Evolutionary conservation across 2,797 vertebrate genomes (phyloP).

Genomic region (Acropternis orthonyx): DNA sequence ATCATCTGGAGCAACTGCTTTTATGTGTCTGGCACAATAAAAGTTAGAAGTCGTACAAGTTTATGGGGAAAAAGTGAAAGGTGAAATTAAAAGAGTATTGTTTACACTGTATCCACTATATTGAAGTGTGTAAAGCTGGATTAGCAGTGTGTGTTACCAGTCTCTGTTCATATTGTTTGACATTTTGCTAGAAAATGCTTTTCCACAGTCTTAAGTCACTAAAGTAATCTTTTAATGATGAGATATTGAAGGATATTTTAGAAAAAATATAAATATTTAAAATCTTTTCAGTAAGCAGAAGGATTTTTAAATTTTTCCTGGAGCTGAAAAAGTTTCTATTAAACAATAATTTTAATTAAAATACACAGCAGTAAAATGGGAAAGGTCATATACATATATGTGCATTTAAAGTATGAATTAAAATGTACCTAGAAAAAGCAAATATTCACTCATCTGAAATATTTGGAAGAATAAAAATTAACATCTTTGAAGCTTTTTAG

Average conservation of each 20-base stretch:
- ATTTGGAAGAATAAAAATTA: not conserved
- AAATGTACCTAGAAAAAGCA: not conserved
- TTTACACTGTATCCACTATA: constrained; percentile 11
- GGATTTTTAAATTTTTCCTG: not conserved
- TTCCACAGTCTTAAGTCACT: constrained; percentile 3
- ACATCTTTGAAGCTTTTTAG: not conserved
- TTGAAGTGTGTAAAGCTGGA: constrained; percentile 13
- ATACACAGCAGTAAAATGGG: not conserved
- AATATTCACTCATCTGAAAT: not conserved
- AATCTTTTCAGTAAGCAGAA: not conserved
- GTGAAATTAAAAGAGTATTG: constrained; percentile 40
- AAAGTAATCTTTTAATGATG: constrained; percentile 6
- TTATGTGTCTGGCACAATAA: not conserved
- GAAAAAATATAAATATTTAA: not conserved
- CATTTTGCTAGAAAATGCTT: constrained; percentile 22
- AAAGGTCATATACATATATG: not conserved
- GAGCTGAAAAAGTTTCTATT: not conserved
- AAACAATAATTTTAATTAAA: not conserved
- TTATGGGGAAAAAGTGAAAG: not conserved
- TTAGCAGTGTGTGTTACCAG: constrained; percentile 22
- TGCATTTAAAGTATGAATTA: not conserved
- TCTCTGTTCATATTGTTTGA: constrained; percentile 28
- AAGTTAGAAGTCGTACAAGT: not conserved
- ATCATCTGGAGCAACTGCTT: not conserved
- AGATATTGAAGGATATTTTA: not conserved